Percentiles rank a stretch among this genome's conserved stretches.
phyloP scores from a whole-genome alignment of 2,113 vertebrate genomes.

The Muntiacus muntjak region DNA sequence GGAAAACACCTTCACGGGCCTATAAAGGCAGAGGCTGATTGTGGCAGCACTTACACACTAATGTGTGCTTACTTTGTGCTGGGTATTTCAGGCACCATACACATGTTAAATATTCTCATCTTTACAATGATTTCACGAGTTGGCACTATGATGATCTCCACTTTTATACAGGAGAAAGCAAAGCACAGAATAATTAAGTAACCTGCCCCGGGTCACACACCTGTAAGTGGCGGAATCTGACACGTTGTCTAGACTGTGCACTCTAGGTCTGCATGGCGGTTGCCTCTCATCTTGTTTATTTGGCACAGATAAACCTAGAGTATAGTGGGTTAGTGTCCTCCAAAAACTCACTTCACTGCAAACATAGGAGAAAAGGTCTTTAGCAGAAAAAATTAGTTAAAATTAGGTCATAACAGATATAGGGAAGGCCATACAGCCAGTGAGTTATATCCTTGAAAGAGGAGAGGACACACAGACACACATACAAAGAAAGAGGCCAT shows the following conservation, averaged over 20 bases:
- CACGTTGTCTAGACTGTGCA: background rate
- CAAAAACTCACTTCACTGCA: background rate
- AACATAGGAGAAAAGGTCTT: background rate
- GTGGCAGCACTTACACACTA: background rate
- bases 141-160: background rate
- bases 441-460: background rate
- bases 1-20: background rate
- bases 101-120: background rate
- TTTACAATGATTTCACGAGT: background rate
- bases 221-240: rapidly evolving
- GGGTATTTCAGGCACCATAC: background rate
- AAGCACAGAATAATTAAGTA: background rate
- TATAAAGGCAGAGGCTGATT: background rate
- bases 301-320: background rate
- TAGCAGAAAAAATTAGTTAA: background rate
- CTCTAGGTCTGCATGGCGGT: background rate
- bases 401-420: background rate
- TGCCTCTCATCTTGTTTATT: background rate
- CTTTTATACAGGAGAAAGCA: background rate
- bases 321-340: background rate
- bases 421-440: background rate
- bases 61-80: background rate
- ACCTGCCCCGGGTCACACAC: background rate
- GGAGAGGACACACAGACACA: background rate
- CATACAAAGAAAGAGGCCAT: background rate